Percentiles rank a stretch among this genome's conserved stretches.
Evolutionary conservation across 2,113 vertebrate species (phyloP).

Genomic region (Castor canadensis): DNA sequence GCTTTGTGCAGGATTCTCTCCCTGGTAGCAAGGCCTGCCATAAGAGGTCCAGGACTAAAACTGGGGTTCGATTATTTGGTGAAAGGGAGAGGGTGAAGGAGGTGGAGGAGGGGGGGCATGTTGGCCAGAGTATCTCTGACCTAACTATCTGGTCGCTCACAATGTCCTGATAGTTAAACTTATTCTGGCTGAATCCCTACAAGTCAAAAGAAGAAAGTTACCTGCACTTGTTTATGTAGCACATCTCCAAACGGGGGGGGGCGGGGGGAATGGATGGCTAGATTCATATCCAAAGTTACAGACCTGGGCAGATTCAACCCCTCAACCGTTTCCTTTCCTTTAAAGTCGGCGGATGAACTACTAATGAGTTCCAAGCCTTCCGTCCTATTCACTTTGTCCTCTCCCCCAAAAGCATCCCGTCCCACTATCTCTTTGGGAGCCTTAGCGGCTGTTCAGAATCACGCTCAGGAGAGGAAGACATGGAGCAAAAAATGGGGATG

Average conservation of each 20-base stretch:
- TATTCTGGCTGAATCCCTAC: neutral
- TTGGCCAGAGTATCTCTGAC: neutral
- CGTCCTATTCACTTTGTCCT: neutral
- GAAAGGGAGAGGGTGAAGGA: neutral
- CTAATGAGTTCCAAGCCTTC: neutral
- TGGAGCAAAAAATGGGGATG: neutral
- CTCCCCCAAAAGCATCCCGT: neutral
- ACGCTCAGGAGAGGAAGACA: neutral
- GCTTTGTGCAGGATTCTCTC: neutral
- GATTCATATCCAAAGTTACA: conserved; percentile 32
- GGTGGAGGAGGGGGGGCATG: neutral
- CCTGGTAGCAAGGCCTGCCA: neutral
- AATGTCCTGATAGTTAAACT: neutral
- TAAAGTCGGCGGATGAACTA: conserved; percentile 25
- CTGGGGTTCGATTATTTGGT: neutral
- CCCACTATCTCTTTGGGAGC: neutral
- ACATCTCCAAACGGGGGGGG: neutral
- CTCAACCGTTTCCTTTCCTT: neutral
- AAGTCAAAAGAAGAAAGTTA: conserved; percentile 67
- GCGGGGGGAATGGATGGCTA: neutral
- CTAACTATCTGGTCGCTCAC: neutral
- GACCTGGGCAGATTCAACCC: neutral
- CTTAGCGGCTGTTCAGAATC: neutral
- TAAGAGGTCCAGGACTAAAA: neutral
- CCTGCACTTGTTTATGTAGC: neutral